Percentiles rank a stretch among this genome's conserved stretches.
phyloP scores from a whole-genome alignment of 2,113 vertebrate species.

The Paratilapia polleni region DNA sequence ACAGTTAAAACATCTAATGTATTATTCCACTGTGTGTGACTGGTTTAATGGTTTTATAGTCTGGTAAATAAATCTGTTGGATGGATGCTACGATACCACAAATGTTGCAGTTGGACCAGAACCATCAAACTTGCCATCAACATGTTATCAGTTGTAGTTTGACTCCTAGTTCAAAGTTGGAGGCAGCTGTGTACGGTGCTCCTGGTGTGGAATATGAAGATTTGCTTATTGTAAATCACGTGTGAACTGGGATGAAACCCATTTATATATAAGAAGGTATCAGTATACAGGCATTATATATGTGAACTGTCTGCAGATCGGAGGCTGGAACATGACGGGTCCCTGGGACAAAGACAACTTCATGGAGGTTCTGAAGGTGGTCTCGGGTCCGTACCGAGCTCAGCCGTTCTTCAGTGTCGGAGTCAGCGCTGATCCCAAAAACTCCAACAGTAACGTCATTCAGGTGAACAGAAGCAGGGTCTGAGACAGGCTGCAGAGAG shows the following conservation, averaged over 20 bases:
- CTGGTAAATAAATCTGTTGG: too few species aligned
- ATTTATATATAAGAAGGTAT: not conserved
- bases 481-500: not conserved
- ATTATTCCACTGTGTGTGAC: not conserved
- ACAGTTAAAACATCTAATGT: not conserved
- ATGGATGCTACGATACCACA: not conserved
- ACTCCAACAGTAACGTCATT: constrained; percentile 96
- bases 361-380: constrained; percentile 93
- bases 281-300: not conserved
- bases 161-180: not conserved
- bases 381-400: constrained; percentile 92
- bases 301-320: constrained; percentile 79
- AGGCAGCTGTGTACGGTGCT: too few species aligned
- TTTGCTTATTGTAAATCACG: not conserved
- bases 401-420: constrained; percentile 94
- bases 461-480: constrained; percentile 86
- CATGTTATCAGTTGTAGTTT: not conserved
- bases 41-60: not conserved
- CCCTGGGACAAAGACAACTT: constrained; percentile 94
- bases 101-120: not conserved
- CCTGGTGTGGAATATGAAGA: not conserved
- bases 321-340: constrained; percentile 94
- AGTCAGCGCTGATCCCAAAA: constrained; percentile 92
- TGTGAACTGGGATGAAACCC: not conserved
- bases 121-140: too few species aligned